A percentile compares a stretch with the other conserved stretches of the same genome.
phyloP scores from a whole-genome alignment of 23 tunicate species.

The Aplidium turbinatum region DNA sequence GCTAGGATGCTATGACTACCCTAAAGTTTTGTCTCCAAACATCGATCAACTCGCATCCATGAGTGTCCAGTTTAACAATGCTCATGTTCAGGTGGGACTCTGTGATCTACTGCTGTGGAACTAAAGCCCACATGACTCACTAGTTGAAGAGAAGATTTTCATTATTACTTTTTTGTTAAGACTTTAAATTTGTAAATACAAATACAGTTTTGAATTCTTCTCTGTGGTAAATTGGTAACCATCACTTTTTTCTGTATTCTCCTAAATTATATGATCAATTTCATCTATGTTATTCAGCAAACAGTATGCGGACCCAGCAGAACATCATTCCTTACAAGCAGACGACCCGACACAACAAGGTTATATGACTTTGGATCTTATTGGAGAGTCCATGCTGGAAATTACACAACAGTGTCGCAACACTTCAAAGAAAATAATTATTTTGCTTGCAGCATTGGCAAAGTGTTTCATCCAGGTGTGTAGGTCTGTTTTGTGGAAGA shows the following conservation, averaged over 20 bases:
- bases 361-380: slow-evolving; percentile 92
- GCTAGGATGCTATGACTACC: slow-evolving; percentile 68
- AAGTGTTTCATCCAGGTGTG: slow-evolving; percentile 93
- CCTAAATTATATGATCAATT: no score
- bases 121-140: no score
- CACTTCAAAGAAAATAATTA: slow-evolving; percentile 88
- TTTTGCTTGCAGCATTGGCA: slow-evolving; percentile 84
- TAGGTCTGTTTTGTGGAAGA: no score
- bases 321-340: slow-evolving; percentile 87
- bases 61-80: slow-evolving; percentile 62
- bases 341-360: slow-evolving; percentile 93
- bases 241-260: no score
- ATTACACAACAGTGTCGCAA: slow-evolving; percentile 88
- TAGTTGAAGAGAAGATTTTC: no score
- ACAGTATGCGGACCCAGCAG: slow-evolving; percentile 94
- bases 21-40: slow-evolving; percentile 56
- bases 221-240: no score
- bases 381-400: slow-evolving; percentile 95
- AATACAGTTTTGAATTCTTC: no score
- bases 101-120: no score
- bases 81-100: slow-evolving; percentile 68
- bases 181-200: no score
- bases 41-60: slow-evolving; percentile 68
- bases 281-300: no score
- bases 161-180: no score